Evolutionary conservation across 1,140 invertebrate species (phyloP).

Genomic region (Aradophagus sp.): DNA sequence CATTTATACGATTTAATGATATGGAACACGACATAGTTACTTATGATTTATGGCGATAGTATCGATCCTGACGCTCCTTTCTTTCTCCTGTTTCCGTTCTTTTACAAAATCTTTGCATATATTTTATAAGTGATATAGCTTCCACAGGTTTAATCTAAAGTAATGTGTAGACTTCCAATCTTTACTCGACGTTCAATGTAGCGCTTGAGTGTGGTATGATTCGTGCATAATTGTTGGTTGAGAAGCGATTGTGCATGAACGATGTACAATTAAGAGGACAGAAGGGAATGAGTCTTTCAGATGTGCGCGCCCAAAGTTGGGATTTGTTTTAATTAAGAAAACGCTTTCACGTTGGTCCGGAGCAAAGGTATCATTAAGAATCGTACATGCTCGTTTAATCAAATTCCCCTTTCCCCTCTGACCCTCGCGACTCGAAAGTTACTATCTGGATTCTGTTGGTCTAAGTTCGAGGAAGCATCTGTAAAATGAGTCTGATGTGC

Average conservation of each 20-base stretch:
- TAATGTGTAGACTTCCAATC: too few species aligned
- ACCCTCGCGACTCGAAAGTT: slow-evolving; percentile 7
- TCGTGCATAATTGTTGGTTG: too few species aligned
- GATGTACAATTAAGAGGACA: too few species aligned
- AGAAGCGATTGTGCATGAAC: too few species aligned
- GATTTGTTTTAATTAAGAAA: slow-evolving; percentile 10
- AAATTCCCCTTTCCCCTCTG: slow-evolving; percentile 8
- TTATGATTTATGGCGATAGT: slow-evolving; percentile 64
- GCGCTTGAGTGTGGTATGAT: too few species aligned
- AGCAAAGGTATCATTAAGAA: slow-evolving; percentile 3
- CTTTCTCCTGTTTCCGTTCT: not conserved
- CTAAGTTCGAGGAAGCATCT: slow-evolving; percentile 37
- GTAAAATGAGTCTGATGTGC: slow-evolving; percentile 33
- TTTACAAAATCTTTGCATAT: slow-evolving; percentile 10
- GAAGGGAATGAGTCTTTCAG: too few species aligned
- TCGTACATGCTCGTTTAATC: slow-evolving; percentile 18
- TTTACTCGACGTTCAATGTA: too few species aligned
- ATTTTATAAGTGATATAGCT: too few species aligned
- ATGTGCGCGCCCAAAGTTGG: too few species aligned
- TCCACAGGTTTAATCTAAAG: too few species aligned
- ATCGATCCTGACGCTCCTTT: slow-evolving; percentile 12
- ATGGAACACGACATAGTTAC: slow-evolving; percentile 66
- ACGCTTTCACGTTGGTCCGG: not conserved
- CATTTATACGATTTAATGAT: slow-evolving; percentile 61
- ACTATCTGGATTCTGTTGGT: slow-evolving; percentile 8